phyloP scores from a whole-genome alignment of 37 sponge, comb jelly and placozoan species.

The Ephydatia muelleri region DNA sequence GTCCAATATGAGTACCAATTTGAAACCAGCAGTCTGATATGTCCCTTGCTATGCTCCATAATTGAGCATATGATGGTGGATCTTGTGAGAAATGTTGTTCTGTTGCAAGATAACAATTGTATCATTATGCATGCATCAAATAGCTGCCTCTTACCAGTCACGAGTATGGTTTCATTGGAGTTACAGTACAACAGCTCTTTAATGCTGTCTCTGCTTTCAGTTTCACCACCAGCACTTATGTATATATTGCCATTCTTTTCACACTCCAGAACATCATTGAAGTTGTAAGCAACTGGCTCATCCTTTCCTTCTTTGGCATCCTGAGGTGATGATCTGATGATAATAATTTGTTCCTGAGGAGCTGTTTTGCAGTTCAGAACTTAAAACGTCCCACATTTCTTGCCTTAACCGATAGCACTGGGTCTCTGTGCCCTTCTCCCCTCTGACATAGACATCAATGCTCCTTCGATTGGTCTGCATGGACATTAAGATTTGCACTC shows the following conservation, averaged over 20 bases:
- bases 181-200: background rate
- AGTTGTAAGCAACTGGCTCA: background rate
- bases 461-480: background rate
- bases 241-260: background rate
- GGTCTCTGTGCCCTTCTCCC: background rate
- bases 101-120: background rate
- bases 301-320: background rate
- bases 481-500: background rate
- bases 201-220: background rate
- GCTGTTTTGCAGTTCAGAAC: background rate
- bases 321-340: background rate
- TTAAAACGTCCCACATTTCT: background rate
- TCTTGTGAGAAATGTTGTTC: background rate
- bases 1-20: background rate
- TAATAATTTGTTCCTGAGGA: background rate
- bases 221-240: background rate
- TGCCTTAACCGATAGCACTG: background rate
- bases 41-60: background rate
- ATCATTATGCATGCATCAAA: background rate
- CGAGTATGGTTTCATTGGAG: background rate
- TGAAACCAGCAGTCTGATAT: background rate
- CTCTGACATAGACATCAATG: background rate
- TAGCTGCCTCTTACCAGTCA: background rate
- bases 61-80: background rate
- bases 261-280: background rate